phyloP scores from a whole-genome alignment of 1,140 invertebrate species.

The Eciton burchellii region DNA sequence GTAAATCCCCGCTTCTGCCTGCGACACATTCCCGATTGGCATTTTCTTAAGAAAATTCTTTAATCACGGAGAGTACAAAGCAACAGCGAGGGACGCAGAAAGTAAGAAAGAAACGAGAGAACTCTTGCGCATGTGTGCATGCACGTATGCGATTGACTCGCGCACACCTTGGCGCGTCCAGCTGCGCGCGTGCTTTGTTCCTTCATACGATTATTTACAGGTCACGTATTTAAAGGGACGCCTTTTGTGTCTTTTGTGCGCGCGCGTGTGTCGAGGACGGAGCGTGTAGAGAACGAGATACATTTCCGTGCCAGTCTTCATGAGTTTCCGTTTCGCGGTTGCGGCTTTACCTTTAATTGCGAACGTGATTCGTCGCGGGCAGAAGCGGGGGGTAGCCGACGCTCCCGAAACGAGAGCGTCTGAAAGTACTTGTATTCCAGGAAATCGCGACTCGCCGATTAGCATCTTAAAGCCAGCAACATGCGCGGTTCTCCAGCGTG shows the following conservation, averaged over 20 bases:
- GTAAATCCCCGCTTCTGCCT: neutral
- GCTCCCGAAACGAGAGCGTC: conserved; percentile 65
- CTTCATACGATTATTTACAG: conserved; percentile 79
- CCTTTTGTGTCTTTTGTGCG: no score
- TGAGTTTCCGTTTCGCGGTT: conserved; percentile 71
- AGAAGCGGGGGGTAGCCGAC: conserved; percentile 36
- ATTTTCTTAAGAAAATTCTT: conserved; percentile 57
- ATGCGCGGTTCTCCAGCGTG: neutral
- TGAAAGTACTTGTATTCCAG: conserved; percentile 38
- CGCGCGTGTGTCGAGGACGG: conserved; percentile 62
- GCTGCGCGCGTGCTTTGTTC: conserved; percentile 73
- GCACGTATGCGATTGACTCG: conserved; percentile 36
- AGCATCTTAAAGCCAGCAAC: conserved; percentile 1
- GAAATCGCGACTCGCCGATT: conserved; percentile 38
- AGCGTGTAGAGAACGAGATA: conserved; percentile 70
- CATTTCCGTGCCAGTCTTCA: conserved; percentile 67
- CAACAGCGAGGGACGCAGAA: conserved; percentile 2
- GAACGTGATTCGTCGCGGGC: conserved; percentile 76
- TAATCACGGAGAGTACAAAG: conserved; percentile 62
- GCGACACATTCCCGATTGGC: conserved; percentile 22
- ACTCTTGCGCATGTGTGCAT: neutral
- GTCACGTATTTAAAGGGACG: conserved; percentile 79
- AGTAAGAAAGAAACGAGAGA: conserved; percentile 7
- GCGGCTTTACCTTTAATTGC: conserved; percentile 76
- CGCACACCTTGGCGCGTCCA: conserved; percentile 57